Base-by-base conservation (phyloP, 1,140 invertebrate genomes). In the Cecropterus lyciades region DNA sequence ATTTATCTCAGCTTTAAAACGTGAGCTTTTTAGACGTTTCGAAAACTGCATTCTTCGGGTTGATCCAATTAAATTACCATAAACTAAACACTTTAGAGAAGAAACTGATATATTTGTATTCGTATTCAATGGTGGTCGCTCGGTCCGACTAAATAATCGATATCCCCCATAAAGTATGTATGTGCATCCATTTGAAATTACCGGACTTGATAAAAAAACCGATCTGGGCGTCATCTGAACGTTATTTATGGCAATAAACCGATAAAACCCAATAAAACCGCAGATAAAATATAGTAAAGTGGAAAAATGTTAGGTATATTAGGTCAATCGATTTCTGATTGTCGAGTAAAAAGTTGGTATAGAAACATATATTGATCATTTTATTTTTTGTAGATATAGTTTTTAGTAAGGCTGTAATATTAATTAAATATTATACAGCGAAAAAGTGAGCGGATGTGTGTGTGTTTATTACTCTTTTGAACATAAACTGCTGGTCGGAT, bases 201-300 rank as follows among this genome's bases (percentile, higher is more conserved):
- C 62, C 65, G 68, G 37, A 37, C 42, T 63, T 56, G 67, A 70
- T 77, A 79, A 60, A 62, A 68, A 72, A 67, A 65, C 57, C 40
- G 63, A 55, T 51, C 51, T 66, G 46, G 40, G 52, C 53, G 59
- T 75, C 75, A 77, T 69, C 71, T 45, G 56, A 57, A 62, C 71
- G 64, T 77, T 76, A 80, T 84, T 81, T 81, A 78, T 69, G 72
- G 69, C 79, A 73, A 60, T 82, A 85, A 80, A 77, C 70, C 65
- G 77, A 83, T 85, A 83, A 77, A 77, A 51, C 20, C 42, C 65
- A 73, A 82, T 85, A 80, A 83, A 83, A 56, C 48, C 60, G 70
- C 63, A 65, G 73, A 83, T 85, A 85, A 82, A 75, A 70, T 73
- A 77, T 66, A 62, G 73, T 75, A 71, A 81, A 60, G 67, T 73